Base-by-base conservation (phyloP, 2,113 vertebrate genomes). In the Ochotona curzoniae region DNA sequence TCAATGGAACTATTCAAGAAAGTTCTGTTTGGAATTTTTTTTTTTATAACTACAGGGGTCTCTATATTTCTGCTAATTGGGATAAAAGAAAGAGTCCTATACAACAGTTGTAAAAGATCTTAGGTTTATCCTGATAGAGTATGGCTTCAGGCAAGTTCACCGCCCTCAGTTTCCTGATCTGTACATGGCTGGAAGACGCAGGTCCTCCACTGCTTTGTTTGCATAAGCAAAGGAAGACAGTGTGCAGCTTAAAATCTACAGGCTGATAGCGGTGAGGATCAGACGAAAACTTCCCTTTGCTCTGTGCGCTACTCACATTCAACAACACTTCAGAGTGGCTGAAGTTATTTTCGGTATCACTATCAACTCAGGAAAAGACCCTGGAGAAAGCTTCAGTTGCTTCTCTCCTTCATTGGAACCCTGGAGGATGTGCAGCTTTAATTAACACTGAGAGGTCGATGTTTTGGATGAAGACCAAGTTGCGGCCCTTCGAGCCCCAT, bases 381-480 rank as follows among this genome's bases (percentile, higher is more conserved):
- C 32, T 1, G 7, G 71, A 87, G 74, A 92, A 74, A 67, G 61
- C 21, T 87, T 54, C 32, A 12, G 51, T 23, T 26, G 20, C 51
- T 64, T 85, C 60, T 81, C 60, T 90, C 69, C 83, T 90, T 79
- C 20, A 84, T 70, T 63, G 44, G 64, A 90, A 93, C 70, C 47
- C 10, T 38, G 38, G 67, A 76, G 67, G 63, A 61, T 70, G 17
- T 5, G 89, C 95, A 96, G 90, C 87, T 97, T 97, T 97, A 96
- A 97, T 96, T 95, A 95, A 97, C 94, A 95, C 94, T 81, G 94
- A 96, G 93, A 96, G 96, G 88, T 73, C 93, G 92, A 93, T 92
- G 83, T 63, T 95, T 93, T 96, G 92, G 89, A 79, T 88, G 85
- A 44, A 90, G 73, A 93, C 83, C 93, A 93, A 94, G 96, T 95